Base-by-base conservation (phyloP, 2,113 vertebrate species). In the Pterocles gutturalis region DNA sequence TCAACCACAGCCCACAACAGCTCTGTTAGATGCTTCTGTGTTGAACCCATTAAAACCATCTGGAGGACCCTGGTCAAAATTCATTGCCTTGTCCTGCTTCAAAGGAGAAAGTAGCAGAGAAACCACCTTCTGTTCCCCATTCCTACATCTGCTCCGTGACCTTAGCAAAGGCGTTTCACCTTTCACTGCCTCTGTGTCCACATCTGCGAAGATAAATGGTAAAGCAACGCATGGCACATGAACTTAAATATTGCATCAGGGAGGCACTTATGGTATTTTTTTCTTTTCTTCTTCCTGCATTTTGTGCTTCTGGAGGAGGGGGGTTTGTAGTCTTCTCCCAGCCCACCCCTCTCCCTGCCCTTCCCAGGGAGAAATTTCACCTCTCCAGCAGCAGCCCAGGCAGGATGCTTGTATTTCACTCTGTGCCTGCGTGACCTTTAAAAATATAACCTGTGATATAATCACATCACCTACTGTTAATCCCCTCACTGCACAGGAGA, bases 111-210 rank as follows among this genome's bases (percentile, higher is more conserved):
- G 9, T 28, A 53, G 20, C 31, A 49, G 20, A 66, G n/a, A 73
- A 80, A 71, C 25, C 43, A 75, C 86, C 83, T 67, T 62, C 48
- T 81, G 83, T 66, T 96, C 75, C 51, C 1, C 18, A 70, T 91
- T 75, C 29, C 43, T 54, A 43, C 76, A 86, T 83, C 78, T 90
- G 92, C 51, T 92, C 54, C 11, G 7, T 60, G 71, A 92, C 85
- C 61, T 87, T 31, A 65, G 45, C 80, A 87, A 65, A 92, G 38
- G 45, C 48, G 81, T 86, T 83, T 89, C 69, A 83, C 69, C 60
- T 93, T 83, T 71, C 62, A 29, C 31, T 94, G 49, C 66, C 54
- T 85, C 49, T 24, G 6, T 21, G 24, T 55, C 79, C 43, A 24
- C 71, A 75, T 83, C 51, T 90, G 33, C 1, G 0, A 71, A 87